Evolutionary conservation across 2,113 vertebrate genomes (phyloP), one percentile per base, ranked within the genome.

Genomic region (Neomonachus schauinslandi): DNA sequence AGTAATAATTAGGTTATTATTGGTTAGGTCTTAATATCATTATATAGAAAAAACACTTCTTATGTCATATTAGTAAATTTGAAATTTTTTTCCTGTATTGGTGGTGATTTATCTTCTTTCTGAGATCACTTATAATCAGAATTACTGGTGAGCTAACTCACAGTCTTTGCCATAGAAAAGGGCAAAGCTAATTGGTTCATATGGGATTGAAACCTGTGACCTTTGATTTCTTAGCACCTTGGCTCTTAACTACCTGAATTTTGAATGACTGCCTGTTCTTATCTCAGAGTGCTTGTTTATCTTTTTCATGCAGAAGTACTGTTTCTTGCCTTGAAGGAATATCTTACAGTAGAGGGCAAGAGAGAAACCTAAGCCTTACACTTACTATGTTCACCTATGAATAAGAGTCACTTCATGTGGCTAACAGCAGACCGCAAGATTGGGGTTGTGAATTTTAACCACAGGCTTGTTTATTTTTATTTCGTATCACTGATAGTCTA

Each of bases 141-240:
- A 90, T 95, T 95, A 95, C 96, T 95, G 91, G 93, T 97, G 67
- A 93, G 36, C 53, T 57, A 91, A 63, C 84, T 95, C 88, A 92
- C 77, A 94, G 76, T 59, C 53, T 97, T 53, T 92, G 51, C 51
- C 91, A 74, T 77, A 96, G 87, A 79, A 97, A 92, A 97, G 93
- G 91, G 83, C 93, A 96, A 82, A 94, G 74, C 49, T 97, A 97
- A 97, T 97, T 98, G 95, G 91, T 94, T 97, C 91, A 92, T 95
- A 61, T 87, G 96, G 95, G 96, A 97, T 55, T 97, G 88, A 94
- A 96, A 96, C 91, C 53, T 95, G 46, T 96, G 93, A 97, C 97
- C 88, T 97, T 97, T 96, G 97, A 79, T 97, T 96, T 98, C 67
- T 72, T 92, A 96, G 69, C 55, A 95, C 74, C 59, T 39, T 94